Percentiles rank a stretch among this genome's conserved stretches.
Evolutionary conservation across 2,888 invertebrate species (phyloP).

Genomic region (Cantharis lateralis): DNA sequence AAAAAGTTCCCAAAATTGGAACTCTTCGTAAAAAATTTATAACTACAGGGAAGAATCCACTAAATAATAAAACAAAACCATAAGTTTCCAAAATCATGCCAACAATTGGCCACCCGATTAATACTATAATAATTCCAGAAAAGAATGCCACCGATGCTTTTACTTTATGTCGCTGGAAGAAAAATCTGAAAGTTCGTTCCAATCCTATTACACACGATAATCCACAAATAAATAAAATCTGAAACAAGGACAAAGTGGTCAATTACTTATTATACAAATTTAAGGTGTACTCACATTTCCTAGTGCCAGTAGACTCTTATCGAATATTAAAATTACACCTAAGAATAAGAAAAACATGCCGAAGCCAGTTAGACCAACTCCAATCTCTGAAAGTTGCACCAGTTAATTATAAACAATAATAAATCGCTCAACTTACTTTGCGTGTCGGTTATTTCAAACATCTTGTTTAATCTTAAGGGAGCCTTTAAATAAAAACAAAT

Average conservation of each 20-base stretch:
- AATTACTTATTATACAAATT: background rate
- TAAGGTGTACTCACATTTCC: slow-evolving; percentile 79
- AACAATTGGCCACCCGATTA: slow-evolving; percentile 93
- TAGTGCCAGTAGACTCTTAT: slow-evolving; percentile 96
- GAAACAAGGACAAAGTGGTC: slow-evolving; percentile 50
- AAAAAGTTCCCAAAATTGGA: slow-evolving; percentile 85
- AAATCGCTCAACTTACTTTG: slow-evolving; percentile 70
- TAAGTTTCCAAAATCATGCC: slow-evolving; percentile 97
- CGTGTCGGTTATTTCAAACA: slow-evolving; percentile 84
- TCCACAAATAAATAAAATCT: slow-evolving; percentile 96
- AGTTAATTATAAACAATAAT: background rate
- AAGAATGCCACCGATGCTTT: slow-evolving; percentile 90
- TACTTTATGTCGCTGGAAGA: slow-evolving; percentile 95
- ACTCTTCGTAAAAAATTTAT: slow-evolving; percentile 93
- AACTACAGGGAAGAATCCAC: slow-evolving; percentile 96
- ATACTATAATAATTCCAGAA: slow-evolving; percentile 89
- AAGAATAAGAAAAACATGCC: slow-evolving; percentile 94
- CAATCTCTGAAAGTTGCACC: slow-evolving; percentile 79
- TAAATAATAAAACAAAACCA: slow-evolving; percentile 89
- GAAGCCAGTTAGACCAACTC: slow-evolving; percentile 94
- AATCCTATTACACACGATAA: slow-evolving; percentile 95
- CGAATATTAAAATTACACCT: slow-evolving; percentile 91
- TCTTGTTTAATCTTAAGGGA: slow-evolving; percentile 45
- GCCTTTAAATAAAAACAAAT: background rate
- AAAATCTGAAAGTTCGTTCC: slow-evolving; percentile 93